Base-by-base conservation (phyloP, 2,888 invertebrate species). In the Amiota communis region DNA sequence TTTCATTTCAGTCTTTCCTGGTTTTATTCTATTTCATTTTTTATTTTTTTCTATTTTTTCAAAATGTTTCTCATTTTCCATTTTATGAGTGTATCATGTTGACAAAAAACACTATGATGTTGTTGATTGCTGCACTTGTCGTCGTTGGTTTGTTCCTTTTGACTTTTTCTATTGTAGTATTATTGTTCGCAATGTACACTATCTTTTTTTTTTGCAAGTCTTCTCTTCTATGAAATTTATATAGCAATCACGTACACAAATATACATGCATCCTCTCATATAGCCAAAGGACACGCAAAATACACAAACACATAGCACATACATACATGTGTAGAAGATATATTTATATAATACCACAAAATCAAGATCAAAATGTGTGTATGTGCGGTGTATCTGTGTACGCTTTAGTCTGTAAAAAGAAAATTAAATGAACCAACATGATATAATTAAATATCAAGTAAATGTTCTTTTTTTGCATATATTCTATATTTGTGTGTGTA, bases 41-140 rank as follows among this genome's bases (percentile, higher is more conserved):
- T 15, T 59, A 0, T 59, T 59, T 59, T 59, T 15, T 10, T 59
- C 59, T 20, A 20, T 59, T 57, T 59, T 9, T 20, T 6, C n/a
- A 36, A 6, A 36, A 36, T 20, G 17, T 20, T 61, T 20, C 20
- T 12, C 61, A 20, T 20, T 61, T 61, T 17, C 12, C 10, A 23
- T 10, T 48, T 10, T 23, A 53, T 36, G 53, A 68, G 53, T 53
- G 51, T 53, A 68, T 68, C 67, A 68, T 68, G 67, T 68, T 53
- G 53, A 68, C 67, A 51, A 68, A 8, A 51, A 49, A 59, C 63
- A 23, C 13, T n/a, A 9, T 63, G 63, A n/a, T 15, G 17, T 68
- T 53, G 67, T 68, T 68, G 67, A 68, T 68, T 68, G 51, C 53
- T 68, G 51, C 53, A 68, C 23, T 68, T 68, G 51, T 68, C 53